Percentiles rank a stretch among this genome's conserved stretches.
phyloP scores from a whole-genome alignment of 2,113 vertebrate species.

The Epinephelus moara region DNA sequence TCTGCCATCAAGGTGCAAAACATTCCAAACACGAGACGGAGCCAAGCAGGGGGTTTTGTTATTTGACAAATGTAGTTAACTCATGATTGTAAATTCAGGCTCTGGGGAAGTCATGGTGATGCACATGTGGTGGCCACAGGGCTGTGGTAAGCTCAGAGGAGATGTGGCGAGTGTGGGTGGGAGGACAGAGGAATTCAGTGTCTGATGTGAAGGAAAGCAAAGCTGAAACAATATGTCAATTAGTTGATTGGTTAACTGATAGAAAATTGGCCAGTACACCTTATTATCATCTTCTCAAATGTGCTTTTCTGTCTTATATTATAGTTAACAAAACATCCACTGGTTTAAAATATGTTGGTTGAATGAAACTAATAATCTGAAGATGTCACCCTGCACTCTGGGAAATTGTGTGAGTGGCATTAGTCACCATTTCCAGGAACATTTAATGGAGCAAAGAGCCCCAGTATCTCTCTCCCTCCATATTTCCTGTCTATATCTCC shows the following conservation, averaged over 20 bases:
- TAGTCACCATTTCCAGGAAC: background rate
- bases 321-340: background rate
- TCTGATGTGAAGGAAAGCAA: no score
- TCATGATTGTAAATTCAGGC: slow-evolving; percentile 14
- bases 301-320: background rate
- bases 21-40: slow-evolving; percentile 11
- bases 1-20: slow-evolving; percentile 47
- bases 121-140: slow-evolving; percentile 18
- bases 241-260: no score
- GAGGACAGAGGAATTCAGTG: background rate
- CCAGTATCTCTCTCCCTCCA: background rate
- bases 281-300: background rate
- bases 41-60: slow-evolving; percentile 14
- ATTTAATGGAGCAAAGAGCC: background rate
- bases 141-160: slow-evolving; percentile 14
- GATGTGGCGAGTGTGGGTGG: background rate
- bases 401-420: background rate
- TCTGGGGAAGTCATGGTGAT: slow-evolving; percentile 4
- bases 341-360: background rate
- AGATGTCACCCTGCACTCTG: background rate
- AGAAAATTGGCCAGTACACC: background rate
- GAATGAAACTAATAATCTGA: background rate
- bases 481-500: slow-evolving; percentile 6
- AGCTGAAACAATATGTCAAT: no score
- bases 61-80: background rate